These are phyloP conservation scores for Reinhardtius hippoglossoides DNA, from an alignment of 2,113 vertebrate species.

Conservation along the genomic window DNA sequence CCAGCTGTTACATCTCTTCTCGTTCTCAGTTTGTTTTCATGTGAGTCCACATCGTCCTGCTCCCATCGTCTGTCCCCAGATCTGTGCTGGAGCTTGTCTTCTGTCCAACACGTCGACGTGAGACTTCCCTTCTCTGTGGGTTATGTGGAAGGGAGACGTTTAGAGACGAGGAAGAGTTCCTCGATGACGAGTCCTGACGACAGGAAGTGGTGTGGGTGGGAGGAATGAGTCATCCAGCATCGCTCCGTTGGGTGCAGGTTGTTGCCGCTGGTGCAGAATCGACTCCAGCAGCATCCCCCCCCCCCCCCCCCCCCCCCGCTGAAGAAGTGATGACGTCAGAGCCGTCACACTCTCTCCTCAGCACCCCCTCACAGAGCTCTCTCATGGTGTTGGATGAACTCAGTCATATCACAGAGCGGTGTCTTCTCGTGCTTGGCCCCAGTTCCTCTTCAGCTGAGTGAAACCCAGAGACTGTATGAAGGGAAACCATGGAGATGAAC, in stretches of 20 bases:
- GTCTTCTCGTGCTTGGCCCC: no score
- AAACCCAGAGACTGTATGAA: no score
- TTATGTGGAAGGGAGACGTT: no score
- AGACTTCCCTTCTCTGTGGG: no score
- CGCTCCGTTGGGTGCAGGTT: conserved; percentile 27
- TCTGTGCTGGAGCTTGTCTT: not conserved
- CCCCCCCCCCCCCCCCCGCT: not conserved
- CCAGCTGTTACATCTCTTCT: no score
- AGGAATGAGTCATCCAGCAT: conserved; percentile 66
- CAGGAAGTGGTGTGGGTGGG: conserved; percentile 48
- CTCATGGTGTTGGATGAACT: not conserved
- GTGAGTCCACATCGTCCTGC: no score
- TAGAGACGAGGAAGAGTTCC: not conserved
- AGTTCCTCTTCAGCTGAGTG: no score
- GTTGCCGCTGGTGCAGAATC: conserved; percentile 31
- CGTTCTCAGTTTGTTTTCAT: no score
- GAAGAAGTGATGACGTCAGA: conserved; percentile 59
- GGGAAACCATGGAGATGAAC: no score
- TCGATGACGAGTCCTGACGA: conserved; percentile 23
- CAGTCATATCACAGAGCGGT: no score
- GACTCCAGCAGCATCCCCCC: not conserved
- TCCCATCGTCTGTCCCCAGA: no score
- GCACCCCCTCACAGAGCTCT: conserved; percentile 41
- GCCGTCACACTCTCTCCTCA: conserved; percentile 42
- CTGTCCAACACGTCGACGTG: no score